Percentiles rank a stretch among this genome's conserved stretches.
Evolutionary conservation across 1,140 invertebrate genomes (phyloP).

Genomic region (Penaeus indicus): DNA sequence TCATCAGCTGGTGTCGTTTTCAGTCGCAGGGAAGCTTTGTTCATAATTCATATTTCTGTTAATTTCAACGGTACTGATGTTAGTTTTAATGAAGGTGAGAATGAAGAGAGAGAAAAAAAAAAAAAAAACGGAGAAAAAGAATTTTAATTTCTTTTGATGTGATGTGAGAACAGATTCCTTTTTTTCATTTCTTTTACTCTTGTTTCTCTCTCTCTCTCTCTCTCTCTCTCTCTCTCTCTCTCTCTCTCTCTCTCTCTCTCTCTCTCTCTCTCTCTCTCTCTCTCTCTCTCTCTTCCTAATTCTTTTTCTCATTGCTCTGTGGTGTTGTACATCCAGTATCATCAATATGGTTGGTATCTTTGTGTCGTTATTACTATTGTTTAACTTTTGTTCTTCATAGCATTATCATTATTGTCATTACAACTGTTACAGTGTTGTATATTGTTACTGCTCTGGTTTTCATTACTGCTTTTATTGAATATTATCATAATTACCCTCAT

Average conservation of each 20-base stretch:
- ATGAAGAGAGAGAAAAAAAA: no score
- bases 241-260: background rate
- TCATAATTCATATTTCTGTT: no score
- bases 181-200: background rate
- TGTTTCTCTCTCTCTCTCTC: background rate
- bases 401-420: background rate
- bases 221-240: background rate
- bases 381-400: background rate
- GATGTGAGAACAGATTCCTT: background rate
- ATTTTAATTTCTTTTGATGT: no score
- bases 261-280: slow-evolving; percentile 8
- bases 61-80: no score
- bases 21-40: no score
- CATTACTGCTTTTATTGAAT: background rate
- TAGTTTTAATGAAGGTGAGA: no score
- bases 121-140: no score
- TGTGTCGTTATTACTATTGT: background rate
- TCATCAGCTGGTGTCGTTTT: no score
- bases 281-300: background rate
- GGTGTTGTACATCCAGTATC: no score
- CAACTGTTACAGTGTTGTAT: background rate
- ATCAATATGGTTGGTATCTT: background rate
- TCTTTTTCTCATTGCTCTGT: background rate
- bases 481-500: no score
- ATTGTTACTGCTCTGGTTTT: background rate